phyloP scores from a whole-genome alignment of 2,797 vertebrate species.

The Danionella dracula region DNA sequence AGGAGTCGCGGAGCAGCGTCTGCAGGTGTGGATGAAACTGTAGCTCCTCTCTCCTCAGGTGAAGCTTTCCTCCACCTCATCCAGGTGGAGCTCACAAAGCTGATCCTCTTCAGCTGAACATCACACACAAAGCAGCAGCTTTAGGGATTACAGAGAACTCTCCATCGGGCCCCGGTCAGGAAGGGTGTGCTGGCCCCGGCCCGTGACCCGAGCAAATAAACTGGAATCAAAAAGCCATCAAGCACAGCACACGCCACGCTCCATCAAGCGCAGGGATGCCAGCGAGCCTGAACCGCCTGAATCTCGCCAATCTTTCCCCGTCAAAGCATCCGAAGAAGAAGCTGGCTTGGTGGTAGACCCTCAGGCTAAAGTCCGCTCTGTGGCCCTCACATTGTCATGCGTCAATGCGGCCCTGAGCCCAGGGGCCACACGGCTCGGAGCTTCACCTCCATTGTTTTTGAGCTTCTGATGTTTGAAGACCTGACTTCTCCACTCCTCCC shows the following conservation, averaged over 20 bases:
- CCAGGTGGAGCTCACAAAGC: slow-evolving; percentile 7
- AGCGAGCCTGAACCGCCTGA: background rate
- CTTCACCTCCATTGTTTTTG: slow-evolving; percentile 57
- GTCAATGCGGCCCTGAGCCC: slow-evolving; percentile 44
- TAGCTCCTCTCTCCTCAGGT: slow-evolving; percentile 15
- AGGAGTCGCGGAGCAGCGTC: no score
- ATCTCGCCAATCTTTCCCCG: background rate
- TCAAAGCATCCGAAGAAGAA: slow-evolving; percentile 5
- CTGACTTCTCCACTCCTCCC: slow-evolving; percentile 34
- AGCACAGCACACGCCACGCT: background rate
- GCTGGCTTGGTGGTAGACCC: slow-evolving; percentile 19
- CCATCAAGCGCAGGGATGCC: background rate
- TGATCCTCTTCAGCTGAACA: slow-evolving; percentile 22
- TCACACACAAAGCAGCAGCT: slow-evolving; percentile 31
- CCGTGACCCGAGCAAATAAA: background rate
- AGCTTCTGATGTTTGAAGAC: slow-evolving; percentile 53
- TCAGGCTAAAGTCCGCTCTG: slow-evolving; percentile 34
- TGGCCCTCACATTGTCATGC: slow-evolving; percentile 59
- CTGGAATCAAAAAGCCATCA: background rate
- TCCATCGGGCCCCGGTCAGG: slow-evolving; percentile 12
- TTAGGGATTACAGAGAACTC: slow-evolving; percentile 37
- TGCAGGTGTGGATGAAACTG: no score
- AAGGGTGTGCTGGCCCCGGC: background rate
- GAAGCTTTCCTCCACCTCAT: slow-evolving; percentile 2
- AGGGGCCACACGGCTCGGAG: slow-evolving; percentile 41